Base-by-base conservation (phyloP, 1,140 invertebrate genomes). In the Campodea augens region DNA sequence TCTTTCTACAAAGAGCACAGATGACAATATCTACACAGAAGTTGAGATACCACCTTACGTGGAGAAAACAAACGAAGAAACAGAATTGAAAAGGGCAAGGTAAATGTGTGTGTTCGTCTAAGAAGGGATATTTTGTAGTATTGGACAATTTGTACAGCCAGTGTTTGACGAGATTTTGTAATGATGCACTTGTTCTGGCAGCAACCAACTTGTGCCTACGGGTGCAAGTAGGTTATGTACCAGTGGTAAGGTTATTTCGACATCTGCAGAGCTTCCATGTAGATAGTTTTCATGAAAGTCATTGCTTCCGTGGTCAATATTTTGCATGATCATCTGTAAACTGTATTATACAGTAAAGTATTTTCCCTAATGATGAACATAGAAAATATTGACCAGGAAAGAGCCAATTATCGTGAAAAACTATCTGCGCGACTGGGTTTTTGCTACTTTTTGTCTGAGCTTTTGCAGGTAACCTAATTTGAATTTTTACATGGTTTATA, bases 81-180 rank as follows among this genome's bases (percentile, higher is more conserved):
- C 56, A 19, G 51, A 58, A 24, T 49, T 61, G 5, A 72, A 71
- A 58, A 59, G 56, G 57, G 67, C 70, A 22, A 57, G 68, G 68
- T 70, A 58, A 49, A 25, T 13, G 47, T 41, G 24, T 43, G 5
- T 46, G 20, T 25, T 25, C 38, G 19, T 40, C 23, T 29, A 38
- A 18, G 38, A 29, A 44, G 12, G 47, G 45, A 41, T 47, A 1
- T 41, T n/a, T 13, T 7, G 39, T 38, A 3, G 25, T 5, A 37
- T 19, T 38, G 37, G 24, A 37, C n/a, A n/a, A 44, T 43, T 46
- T 49, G 25, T 41, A 41, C 38, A 12, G 19, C 32, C 24, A 38
- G 20, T 49, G 4, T 5, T 43, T 29, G 22, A 4, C 18, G 22
- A 10, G 18, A 39, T 36, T 38, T n/a, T 45, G 38, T 24, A 46